Evolutionary conservation across 2,888 invertebrate species (phyloP), one percentile per base, ranked within the genome.

Genomic region (Dexiosoma caninum): DNA sequence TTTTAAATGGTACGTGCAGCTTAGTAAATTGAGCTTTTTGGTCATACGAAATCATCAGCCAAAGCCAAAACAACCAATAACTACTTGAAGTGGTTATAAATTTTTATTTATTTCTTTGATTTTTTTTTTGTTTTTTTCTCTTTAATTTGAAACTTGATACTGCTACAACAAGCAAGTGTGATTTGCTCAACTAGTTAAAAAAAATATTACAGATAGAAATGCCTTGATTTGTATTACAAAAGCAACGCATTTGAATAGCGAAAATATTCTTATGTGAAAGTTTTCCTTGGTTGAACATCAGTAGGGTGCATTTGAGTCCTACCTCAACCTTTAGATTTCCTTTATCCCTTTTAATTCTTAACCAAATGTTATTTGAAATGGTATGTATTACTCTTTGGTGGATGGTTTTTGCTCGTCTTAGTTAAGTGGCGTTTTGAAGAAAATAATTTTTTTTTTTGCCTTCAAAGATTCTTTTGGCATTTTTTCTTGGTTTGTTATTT

Each of bases 391-490:
- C 62, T 71, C 8, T 70, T 60, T 76, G 59, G 59, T 64, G 37
- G 53, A 10, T 51, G 66, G 72, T 66, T 64, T 78, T 72, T 78
- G 23, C 53, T 62, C 23, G 12, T 35, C 53, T 60, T 60, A 64
- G 62, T 81, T 78, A 78, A 81, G 81, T 81, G 81, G 81, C 81
- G 72, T 81, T 81, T 81, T 81, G 42, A 78, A 74, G 81, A n/a
- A n/a, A n/a, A n/a, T n/a, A n/a, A 81, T 81, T 78, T 81, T 77
- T 77, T 37, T 53, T 35, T 59, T 35, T 27, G 59, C 40, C 23
- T 49, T 49, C 67, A 40, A 37, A 44, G 44, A 60, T 69, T 60
- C 37, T 59, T 59, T 9, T 27, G 37, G 37, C 4, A 44, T 46
- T 49, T 40, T 70, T 64, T 62, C 69, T 10, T 30, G 27, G 14